phyloP scores from a whole-genome alignment of 1,140 invertebrate species.

The Euura saliciscinereae region DNA sequence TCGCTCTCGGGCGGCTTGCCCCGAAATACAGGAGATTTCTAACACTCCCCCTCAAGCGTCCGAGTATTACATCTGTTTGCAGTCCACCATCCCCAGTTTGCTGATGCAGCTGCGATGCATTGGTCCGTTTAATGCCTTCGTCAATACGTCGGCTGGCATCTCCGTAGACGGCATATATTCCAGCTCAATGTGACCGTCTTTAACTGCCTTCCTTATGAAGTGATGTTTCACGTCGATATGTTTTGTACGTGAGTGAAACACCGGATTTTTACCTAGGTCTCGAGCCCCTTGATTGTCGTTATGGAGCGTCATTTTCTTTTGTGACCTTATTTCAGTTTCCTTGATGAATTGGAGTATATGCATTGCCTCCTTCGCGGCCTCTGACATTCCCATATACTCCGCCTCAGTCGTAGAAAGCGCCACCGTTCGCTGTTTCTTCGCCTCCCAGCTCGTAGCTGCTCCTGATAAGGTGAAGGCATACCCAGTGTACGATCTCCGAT shows the following conservation, averaged over 20 bases:
- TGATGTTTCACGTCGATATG: conserved; percentile 53
- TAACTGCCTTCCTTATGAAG: conserved; percentile 18
- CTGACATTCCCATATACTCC: conserved; percentile 42
- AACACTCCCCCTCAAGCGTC: no score
- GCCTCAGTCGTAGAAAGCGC: conserved; percentile 46
- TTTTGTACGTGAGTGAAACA: conserved; percentile 46
- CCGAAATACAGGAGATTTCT: no score
- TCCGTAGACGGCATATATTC: no score
- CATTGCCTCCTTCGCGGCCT: conserved; percentile 25
- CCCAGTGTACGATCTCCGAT: conserved; percentile 18
- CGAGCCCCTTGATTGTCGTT: conserved; percentile 43
- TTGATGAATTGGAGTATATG: background rate
- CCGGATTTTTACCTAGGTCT: conserved; percentile 41
- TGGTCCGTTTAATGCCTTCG: background rate
- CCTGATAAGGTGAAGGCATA: conserved; percentile 27
- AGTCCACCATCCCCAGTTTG: no score
- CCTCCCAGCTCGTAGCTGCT: conserved; percentile 35
- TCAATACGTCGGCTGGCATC: background rate
- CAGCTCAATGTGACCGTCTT: background rate
- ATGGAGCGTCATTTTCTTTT: background rate
- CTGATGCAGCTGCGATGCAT: background rate
- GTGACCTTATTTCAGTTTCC: background rate
- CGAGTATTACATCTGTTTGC: no score
- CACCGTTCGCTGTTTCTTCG: conserved; percentile 41
- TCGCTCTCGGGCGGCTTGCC: no score